These are phyloP conservation scores for Pagetopsis macropterus DNA, from an alignment of 2,797 vertebrate species.

Conservation along the genomic window DNA sequence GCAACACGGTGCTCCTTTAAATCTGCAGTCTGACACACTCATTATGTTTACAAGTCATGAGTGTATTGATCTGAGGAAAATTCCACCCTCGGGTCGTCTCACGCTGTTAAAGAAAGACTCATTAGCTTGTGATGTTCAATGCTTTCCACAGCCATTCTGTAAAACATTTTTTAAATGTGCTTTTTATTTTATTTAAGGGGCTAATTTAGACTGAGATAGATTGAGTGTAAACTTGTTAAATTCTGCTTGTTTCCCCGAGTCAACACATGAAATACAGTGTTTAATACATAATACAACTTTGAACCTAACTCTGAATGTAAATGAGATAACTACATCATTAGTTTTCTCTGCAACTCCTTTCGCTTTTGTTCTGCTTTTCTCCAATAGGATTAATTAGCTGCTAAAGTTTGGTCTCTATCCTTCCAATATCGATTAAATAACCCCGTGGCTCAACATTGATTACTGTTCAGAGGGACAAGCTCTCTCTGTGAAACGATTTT, in stretches of 20 bases:
- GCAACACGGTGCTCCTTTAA: slow-evolving; percentile 31
- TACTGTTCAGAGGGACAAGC: slow-evolving; percentile 57
- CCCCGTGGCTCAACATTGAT: slow-evolving; percentile 65
- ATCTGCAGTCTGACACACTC: slow-evolving; percentile 36
- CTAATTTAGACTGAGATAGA: no score
- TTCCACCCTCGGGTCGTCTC: slow-evolving; percentile 30
- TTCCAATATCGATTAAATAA: slow-evolving; percentile 65
- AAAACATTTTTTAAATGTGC: slow-evolving; percentile 20
- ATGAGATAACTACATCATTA: slow-evolving; percentile 3
- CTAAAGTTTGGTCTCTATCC: slow-evolving; percentile 57
- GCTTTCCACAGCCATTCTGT: slow-evolving; percentile 7
- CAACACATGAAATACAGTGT: neutral
- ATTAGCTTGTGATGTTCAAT: slow-evolving; percentile 12
- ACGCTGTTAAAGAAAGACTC: slow-evolving; percentile 21
- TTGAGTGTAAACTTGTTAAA: no score
- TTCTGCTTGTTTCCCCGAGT: neutral
- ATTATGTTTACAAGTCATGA: slow-evolving; percentile 61
- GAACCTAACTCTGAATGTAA: neutral
- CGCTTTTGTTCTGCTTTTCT: slow-evolving; percentile 11
- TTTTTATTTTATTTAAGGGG: slow-evolving; percentile 39
- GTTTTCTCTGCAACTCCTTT: slow-evolving; percentile 3
- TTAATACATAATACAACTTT: neutral
- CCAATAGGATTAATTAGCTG: slow-evolving; percentile 39
- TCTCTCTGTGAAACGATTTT: slow-evolving; percentile 55
- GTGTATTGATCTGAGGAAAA: slow-evolving; percentile 55